Conservation (phyloP, 2,113 vertebrate species). For the Corythornis vintsioides region DNA sequence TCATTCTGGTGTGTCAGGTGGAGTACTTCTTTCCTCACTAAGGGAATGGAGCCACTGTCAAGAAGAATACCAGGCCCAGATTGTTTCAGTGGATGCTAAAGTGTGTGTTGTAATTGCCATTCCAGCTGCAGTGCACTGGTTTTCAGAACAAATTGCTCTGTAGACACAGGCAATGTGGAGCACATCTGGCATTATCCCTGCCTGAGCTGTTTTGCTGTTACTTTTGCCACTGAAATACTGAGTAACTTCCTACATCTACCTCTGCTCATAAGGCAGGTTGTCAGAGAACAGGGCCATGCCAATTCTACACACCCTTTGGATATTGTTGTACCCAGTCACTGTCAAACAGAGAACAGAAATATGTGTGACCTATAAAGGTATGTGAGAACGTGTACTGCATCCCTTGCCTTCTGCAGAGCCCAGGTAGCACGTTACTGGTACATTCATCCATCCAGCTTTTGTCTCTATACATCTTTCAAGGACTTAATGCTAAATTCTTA, state of each 20-base stretch:
- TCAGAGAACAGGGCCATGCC: background rate
- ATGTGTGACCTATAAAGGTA: background rate
- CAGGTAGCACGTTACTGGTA: background rate
- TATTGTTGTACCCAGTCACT: background rate
- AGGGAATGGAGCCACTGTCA: background rate
- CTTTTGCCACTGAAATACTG: background rate
- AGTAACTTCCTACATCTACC: background rate
- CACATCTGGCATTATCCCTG: background rate
- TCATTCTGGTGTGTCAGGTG: background rate
- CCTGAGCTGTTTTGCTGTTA: background rate
- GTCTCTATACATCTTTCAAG: background rate
- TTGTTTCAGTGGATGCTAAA: background rate
- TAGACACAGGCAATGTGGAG: fast-evolving
- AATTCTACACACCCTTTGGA: background rate
- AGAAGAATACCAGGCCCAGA: background rate
- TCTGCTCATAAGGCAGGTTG: background rate
- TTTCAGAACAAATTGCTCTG: background rate
- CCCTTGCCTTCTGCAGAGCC: background rate
- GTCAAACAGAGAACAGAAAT: background rate
- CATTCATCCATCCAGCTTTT: background rate
- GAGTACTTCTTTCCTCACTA: background rate
- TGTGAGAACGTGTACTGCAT: background rate
- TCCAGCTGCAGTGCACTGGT: background rate
- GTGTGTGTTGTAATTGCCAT: background rate
- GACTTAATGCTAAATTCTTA: background rate